Base-by-base conservation (phyloP, 2,888 invertebrate species). In the Ochropleura leucogaster region DNA sequence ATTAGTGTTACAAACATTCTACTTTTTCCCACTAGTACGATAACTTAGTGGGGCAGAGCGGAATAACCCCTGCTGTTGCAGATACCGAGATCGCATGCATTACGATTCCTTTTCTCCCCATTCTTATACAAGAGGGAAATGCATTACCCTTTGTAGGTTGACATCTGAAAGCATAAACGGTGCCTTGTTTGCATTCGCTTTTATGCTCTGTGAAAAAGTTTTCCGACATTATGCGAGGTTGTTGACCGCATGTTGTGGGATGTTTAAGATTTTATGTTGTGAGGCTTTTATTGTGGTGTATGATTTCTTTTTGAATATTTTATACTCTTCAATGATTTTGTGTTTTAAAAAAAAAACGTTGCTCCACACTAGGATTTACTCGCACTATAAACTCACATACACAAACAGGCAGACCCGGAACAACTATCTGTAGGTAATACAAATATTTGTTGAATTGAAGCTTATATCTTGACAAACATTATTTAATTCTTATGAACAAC, bases 111-210 rank as follows among this genome's bases (percentile, higher is more conserved):
- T 83, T 81, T 80, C 80, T 83, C 76, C 81, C 87, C 85, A 88
- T 90, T 90, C 89, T 88, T 84, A 89, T 85, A 85, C 86, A 84
- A 89, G 91, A 88, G 90, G 85, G 85, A 89, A 90, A 90, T 88
- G 90, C 92, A 90, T 91, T 91, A 91, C 89, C 90, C 89, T 90
- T 91, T 90, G 92, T 91, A 84, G 82, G 87, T 90, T 91, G 91
- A 91, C 90, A 90, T 89, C 87, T 84, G 85, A 85, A 87, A 89
- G 89, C 87, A 82, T 87, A 89, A 91, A 89, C 87, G 85, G 74
- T 80, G 83, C 82, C 88, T 85, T 87, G 86, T 89, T 89, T 88
- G 87, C 86, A 88, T 89, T 86, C 81, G 77, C 86, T 86, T 88
- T 89, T 88, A 82, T 85, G 76, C 72, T 83, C 82, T 73, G 78